These are phyloP conservation scores for Varanus salvator DNA, from an alignment of 2,113 vertebrate genomes.

Conservation along the genomic window DNA sequence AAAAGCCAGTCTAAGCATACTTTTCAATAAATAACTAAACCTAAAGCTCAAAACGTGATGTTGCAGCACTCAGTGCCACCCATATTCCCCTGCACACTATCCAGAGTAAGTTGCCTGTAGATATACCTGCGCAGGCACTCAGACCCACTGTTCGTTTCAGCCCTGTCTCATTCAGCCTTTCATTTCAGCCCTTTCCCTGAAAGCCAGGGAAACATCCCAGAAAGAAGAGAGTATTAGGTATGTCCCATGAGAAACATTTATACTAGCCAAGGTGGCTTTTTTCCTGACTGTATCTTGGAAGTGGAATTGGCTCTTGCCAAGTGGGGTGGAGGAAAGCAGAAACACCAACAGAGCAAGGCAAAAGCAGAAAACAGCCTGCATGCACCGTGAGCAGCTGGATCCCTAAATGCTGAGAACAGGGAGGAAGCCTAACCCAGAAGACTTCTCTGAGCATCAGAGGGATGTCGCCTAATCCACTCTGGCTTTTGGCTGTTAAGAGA, in stretches of 20 bases:
- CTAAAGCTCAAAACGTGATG: neutral
- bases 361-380: neutral
- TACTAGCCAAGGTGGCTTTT: neutral
- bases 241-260: neutral
- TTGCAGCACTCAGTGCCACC: neutral
- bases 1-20: too few relatives aligned
- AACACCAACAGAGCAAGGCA: neutral
- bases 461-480: neutral
- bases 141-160: slow-evolving; percentile 32
- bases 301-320: neutral
- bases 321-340: neutral
- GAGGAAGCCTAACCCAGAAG: neutral
- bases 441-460: neutral
- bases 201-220: neutral
- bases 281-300: neutral
- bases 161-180: slow-evolving; percentile 20
- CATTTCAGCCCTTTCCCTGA: slow-evolving; percentile 7
- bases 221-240: neutral
- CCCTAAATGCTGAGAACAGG: neutral
- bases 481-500: neutral
- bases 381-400: neutral
- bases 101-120: slow-evolving; percentile 34
- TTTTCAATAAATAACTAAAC: neutral
- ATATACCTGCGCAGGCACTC: neutral
- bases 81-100: slow-evolving; percentile 19